A percentile compares a stretch with the other conserved stretches of the same genome.
These are phyloP conservation scores for Ectropis grisescens DNA, from an alignment of 1,140 invertebrate species.

Conservation along the genomic window DNA sequence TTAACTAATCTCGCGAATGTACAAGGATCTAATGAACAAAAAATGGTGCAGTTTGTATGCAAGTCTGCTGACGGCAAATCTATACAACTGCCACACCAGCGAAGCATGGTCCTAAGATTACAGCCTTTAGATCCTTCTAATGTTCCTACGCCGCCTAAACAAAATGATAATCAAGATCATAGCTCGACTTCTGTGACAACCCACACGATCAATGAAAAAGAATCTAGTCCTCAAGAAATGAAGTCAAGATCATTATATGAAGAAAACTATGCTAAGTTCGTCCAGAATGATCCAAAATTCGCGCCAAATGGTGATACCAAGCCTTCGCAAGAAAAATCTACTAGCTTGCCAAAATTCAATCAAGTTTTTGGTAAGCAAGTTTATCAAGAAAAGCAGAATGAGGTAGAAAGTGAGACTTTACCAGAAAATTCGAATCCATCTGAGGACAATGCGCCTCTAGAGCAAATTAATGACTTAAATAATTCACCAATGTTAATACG, in stretches of 20 bases:
- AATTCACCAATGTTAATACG: conserved; percentile 58
- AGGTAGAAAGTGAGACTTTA: conserved; percentile 31
- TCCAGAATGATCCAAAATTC: conserved; percentile 57
- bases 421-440: conserved; percentile 25
- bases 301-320: conserved; percentile 28
- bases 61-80: conserved; percentile 71
- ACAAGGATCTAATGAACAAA: conserved; percentile 64
- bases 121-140: conserved; percentile 51
- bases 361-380: conserved; percentile 81
- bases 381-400: conserved; percentile 63
- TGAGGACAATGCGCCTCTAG: conserved; percentile 42
- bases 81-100: conserved; percentile 64
- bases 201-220: conserved; percentile 18
- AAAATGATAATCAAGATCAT: conserved; percentile 33
- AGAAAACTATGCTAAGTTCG: conserved; percentile 70
- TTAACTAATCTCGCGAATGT: conserved; percentile 60
- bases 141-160: conserved; percentile 27
- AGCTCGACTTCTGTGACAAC: conserved; percentile 21
- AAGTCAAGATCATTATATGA: conserved; percentile 68
- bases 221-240: conserved; percentile 40
- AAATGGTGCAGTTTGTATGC: conserved; percentile 72
- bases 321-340: conserved; percentile 39
- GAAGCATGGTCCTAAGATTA: conserved; percentile 61
- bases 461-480: conserved; percentile 50
- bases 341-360: conserved; percentile 80